phyloP scores from a whole-genome alignment of 2,113 vertebrate species.

The Anser brachyrhynchus region DNA sequence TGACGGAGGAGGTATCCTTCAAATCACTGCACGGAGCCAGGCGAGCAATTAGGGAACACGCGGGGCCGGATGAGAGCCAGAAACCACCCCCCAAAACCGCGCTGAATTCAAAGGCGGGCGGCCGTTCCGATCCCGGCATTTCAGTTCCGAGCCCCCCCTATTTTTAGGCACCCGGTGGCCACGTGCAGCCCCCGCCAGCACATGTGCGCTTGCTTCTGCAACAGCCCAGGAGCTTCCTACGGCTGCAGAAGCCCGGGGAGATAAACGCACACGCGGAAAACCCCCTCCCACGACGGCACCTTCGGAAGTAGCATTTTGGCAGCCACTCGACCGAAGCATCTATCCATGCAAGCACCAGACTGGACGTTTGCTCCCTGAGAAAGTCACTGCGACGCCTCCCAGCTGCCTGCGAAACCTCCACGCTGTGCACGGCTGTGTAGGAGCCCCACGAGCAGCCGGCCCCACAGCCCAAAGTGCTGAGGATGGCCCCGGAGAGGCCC shows the following conservation, averaged over 20 bases:
- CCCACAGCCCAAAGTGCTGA: fast-evolving
- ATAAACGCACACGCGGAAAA: fast-evolving
- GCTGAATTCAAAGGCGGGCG: not conserved
- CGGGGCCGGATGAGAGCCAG: fast-evolving
- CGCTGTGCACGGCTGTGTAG: fast-evolving
- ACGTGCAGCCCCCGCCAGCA: not conserved
- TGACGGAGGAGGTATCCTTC: not conserved
- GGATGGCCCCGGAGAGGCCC: not conserved
- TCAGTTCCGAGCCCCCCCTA: not conserved
- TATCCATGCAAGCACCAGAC: fast-evolving
- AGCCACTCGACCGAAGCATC: not conserved
- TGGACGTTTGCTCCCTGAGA: not conserved
- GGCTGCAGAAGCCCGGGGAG: not conserved
- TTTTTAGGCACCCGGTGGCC: not conserved
- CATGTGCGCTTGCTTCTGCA: not conserved
- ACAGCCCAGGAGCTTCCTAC: not conserved
- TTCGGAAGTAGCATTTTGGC: not conserved
- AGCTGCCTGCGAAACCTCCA: not conserved
- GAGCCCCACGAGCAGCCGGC: not conserved
- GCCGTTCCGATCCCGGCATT: fast-evolving
- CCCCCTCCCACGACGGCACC: fast-evolving
- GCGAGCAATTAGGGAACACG: not conserved
- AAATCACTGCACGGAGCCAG: not conserved
- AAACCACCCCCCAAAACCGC: not conserved
- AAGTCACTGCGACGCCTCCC: not conserved